A percentile compares a stretch with the other conserved stretches of the same genome.
Conservation (phyloP, 2,797 vertebrate genomes). For the Tragopan temminckii region DNA sequence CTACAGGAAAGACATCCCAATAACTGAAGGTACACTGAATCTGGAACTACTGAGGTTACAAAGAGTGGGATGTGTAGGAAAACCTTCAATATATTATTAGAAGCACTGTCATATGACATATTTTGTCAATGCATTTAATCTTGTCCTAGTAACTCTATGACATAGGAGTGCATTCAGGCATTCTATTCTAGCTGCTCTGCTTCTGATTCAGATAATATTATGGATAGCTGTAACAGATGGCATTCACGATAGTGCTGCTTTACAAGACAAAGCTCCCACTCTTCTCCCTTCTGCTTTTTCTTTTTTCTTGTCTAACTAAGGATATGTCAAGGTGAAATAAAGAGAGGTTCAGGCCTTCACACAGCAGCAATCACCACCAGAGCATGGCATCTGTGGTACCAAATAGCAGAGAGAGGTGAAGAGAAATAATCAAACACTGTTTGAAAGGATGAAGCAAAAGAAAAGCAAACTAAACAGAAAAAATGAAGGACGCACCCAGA, state of each 20-base stretch:
- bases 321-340: slow-evolving; percentile 60
- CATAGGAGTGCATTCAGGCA: fast-evolving
- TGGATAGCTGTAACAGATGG: slow-evolving; percentile 36
- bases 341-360: background rate
- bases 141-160: background rate
- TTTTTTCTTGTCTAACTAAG: background rate
- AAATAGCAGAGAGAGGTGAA: background rate
- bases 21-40: background rate
- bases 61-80: background rate
- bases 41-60: background rate
- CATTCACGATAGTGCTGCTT: slow-evolving; percentile 2
- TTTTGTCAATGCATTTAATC: background rate
- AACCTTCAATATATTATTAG: background rate
- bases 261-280: slow-evolving; percentile 60
- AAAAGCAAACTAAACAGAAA: background rate
- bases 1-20: background rate
- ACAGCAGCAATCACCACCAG: background rate
- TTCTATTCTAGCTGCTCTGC: background rate
- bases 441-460: slow-evolving; percentile 7
- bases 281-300: slow-evolving; percentile 44
- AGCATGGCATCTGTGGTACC: background rate
- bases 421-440: background rate
- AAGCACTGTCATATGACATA: background rate
- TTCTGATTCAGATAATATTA: background rate
- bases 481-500: background rate